phyloP scores from a whole-genome alignment of 2,113 vertebrate species.

The Hyperopisus bebe region DNA sequence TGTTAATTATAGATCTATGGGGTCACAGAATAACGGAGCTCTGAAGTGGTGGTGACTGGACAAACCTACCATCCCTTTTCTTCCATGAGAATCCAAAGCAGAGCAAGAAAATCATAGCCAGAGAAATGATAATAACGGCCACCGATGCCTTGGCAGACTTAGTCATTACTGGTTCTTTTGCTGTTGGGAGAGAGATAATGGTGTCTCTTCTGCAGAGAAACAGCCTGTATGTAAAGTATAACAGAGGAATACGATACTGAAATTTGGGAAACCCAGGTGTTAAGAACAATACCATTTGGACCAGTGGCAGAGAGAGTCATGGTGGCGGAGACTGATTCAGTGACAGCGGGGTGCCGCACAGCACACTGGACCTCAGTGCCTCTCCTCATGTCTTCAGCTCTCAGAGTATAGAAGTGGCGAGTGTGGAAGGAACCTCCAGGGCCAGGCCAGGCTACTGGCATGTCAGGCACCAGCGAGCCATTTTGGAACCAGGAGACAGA shows the following conservation, averaged over 20 bases:
- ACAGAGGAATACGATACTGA: background rate
- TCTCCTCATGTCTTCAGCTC: constrained; percentile 36
- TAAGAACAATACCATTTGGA: constrained; percentile 37
- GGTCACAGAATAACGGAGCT: background rate
- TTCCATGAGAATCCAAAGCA: constrained; percentile 70
- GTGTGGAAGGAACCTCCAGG: constrained; percentile 51
- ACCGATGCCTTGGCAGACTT: constrained; percentile 67
- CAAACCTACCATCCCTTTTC: constrained; percentile 57
- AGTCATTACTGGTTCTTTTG: constrained; percentile 45
- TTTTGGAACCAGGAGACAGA: constrained; percentile 60
- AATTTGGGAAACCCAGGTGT: background rate
- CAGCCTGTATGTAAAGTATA: background rate
- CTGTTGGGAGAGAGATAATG: constrained; percentile 28
- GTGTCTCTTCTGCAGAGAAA: background rate
- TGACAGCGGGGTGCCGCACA: constrained; percentile 46
- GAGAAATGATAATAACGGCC: constrained; percentile 65
- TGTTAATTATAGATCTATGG: background rate
- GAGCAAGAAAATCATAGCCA: constrained; percentile 62
- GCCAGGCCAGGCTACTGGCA: constrained; percentile 34
- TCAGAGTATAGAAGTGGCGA: constrained; percentile 53
- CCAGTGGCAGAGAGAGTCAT: constrained; percentile 42
- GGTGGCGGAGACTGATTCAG: constrained; percentile 28
- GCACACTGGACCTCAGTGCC: constrained; percentile 54
- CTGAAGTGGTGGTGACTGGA: background rate
- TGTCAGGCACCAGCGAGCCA: constrained; percentile 42